Percentiles rank a stretch among this genome's conserved stretches.
Conservation (phyloP, 2,888 invertebrate species). For the Eupithecia exiguata region DNA sequence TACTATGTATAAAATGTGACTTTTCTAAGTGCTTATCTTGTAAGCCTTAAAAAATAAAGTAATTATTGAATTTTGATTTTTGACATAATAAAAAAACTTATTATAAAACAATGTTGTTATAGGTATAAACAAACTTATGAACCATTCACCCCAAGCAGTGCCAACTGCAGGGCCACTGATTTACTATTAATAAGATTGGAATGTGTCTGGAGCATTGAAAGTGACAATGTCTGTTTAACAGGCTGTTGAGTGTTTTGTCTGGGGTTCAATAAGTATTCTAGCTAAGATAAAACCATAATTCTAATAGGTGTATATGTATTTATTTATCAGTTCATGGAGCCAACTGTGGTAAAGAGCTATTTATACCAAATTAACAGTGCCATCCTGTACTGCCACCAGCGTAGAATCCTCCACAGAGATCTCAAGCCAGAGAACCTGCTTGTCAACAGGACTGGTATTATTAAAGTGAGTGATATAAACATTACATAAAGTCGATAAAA, state of each 20-base stretch:
- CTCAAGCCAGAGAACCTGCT: slow-evolving; percentile 98
- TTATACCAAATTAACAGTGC: slow-evolving; percentile 93
- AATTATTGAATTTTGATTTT: too few relatives aligned
- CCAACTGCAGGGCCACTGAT: neutral
- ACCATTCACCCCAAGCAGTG: neutral
- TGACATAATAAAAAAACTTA: neutral
- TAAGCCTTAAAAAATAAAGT: too few relatives aligned
- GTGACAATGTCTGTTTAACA: neutral
- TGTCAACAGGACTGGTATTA: slow-evolving; percentile 94
- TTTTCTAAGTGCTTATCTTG: too few relatives aligned
- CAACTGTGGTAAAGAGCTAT: slow-evolving; percentile 92
- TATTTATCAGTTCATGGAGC: slow-evolving; percentile 89
- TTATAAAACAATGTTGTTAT: neutral
- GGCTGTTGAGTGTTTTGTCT: too few relatives aligned
- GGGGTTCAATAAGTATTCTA: neutral
- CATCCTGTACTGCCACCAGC: slow-evolving; percentile 96
- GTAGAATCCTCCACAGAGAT: slow-evolving; percentile 95
- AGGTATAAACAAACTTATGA: neutral
- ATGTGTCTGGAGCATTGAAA: neutral
- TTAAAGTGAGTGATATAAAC: slow-evolving; percentile 86
- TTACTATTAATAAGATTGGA: neutral
- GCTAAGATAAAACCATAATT: neutral
- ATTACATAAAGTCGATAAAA: neutral
- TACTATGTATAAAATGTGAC: too few relatives aligned
- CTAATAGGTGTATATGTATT: slow-evolving; percentile 18